Percentiles rank a stretch among this genome's conserved stretches.
These are phyloP conservation scores for Caenorhabditis sulstoni DNA, from an alignment of 2,888 invertebrate species.

Conservation along the genomic window DNA sequence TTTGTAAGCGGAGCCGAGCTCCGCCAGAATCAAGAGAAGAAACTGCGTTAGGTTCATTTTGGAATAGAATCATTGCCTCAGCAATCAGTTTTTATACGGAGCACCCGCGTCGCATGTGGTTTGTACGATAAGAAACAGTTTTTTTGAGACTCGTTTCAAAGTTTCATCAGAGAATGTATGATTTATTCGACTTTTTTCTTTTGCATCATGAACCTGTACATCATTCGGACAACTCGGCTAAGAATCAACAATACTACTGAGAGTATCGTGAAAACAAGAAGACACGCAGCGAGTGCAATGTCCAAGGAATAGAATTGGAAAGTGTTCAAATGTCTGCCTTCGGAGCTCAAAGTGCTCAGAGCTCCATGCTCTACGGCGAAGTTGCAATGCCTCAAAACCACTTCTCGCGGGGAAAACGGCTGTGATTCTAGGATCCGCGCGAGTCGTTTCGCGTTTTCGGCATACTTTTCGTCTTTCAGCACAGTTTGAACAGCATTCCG, in stretches of 20 bases:
- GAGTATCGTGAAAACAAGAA: neutral
- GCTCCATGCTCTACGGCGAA: constrained; percentile 46
- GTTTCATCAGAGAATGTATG: neutral
- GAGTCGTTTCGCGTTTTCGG: constrained; percentile 35
- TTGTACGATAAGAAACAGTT: constrained; percentile 16
- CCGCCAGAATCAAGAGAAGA: neutral
- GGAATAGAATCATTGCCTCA: neutral
- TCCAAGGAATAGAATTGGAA: constrained; percentile 56
- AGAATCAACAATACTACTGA: constrained; percentile 18
- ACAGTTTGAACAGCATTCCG: constrained; percentile 37
- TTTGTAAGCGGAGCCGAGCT: constrained; percentile 35
- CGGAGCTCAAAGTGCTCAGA: constrained; percentile 35
- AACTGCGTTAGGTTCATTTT: constrained; percentile 5
- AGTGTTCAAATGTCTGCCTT: constrained; percentile 45
- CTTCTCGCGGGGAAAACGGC: constrained; percentile 51
- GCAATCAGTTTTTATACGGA: neutral
- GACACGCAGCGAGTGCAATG: constrained; percentile 21
- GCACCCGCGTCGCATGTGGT: neutral
- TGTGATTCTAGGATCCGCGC: constrained; percentile 38
- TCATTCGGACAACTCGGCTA: constrained; percentile 9
- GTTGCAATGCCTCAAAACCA: constrained; percentile 52
- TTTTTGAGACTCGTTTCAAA: neutral
- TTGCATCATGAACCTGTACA: neutral
- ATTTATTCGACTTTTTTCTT: constrained; percentile 27
- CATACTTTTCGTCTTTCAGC: constrained; percentile 28